Base-by-base conservation (phyloP, 1,140 invertebrate genomes). In the Monomorium pharaonis region DNA sequence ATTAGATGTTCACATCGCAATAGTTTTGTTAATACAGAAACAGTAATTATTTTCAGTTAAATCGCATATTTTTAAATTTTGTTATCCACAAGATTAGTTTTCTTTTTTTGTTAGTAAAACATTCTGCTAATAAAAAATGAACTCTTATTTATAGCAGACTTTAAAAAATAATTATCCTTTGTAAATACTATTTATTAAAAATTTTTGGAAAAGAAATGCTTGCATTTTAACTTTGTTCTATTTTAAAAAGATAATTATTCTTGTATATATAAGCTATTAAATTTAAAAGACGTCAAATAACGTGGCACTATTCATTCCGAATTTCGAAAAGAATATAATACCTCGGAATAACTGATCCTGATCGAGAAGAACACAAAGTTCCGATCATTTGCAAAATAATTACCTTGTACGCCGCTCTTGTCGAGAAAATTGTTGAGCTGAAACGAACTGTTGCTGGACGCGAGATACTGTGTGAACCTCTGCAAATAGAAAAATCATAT, bases 391-490 rank as follows among this genome's bases (percentile, higher is more conserved):
- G 78, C 51, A 60, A 69, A 83, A 63, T 92, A 94, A 94, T 96
- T 96, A 99, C 98, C 98, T 98, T 98, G 98, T 83, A 98, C 97
- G 94, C 98, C 98, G 93, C 98, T 98, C 96, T 99, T 99, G 95
- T 99, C 99, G 93, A 99, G 96, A 95, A 99, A 99, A 96, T 97
- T 98, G 95, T 97, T 98, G 92, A 99, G 97, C 96, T 99, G 99
- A 96, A 99, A 99, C 91, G 98, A 99, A 95, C 99, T 99, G 96
- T 99, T 99, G 96, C 98, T 99, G 86, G 99, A 99, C 75, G 99
- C 99, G 94, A 99, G 96, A 96, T 99, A 99, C 96, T 99, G 99
- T 94, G 99, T 99, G 95, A 99, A 99, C 94, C 99, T 97, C 98
- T 99, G 97, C 89, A 93, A 91, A 95, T 94, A 90, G 27, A 86